A percentile compares a stretch with the other conserved stretches of the same genome.
Conservation (phyloP, 2,113 vertebrate genomes). For the Monarcha castaneiventris region DNA sequence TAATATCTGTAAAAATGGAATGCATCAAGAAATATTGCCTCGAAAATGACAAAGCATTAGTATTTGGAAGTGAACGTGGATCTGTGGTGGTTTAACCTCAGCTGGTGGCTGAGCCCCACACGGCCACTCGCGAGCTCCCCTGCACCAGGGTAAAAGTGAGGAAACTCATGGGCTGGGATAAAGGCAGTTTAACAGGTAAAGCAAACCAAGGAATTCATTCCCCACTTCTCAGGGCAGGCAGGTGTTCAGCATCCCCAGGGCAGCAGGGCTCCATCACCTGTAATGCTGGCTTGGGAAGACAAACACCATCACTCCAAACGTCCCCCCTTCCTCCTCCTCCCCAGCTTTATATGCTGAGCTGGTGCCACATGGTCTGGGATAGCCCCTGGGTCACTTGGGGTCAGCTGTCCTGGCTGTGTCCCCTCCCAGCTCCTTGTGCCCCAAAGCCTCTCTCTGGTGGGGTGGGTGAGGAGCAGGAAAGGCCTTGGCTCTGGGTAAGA, state of each 20-base stretch:
- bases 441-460: background rate
- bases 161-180: accelerated
- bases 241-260: background rate
- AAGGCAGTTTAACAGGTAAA: background rate
- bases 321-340: too few species aligned
- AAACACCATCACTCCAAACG: accelerated
- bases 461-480: background rate
- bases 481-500: accelerated
- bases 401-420: background rate
- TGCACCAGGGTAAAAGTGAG: background rate
- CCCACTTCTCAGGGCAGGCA: background rate
- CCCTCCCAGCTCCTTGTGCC: background rate
- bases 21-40: background rate
- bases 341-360: background rate
- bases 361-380: accelerated
- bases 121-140: accelerated
- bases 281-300: background rate
- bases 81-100: background rate
- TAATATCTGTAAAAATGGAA: background rate
- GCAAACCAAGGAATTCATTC: background rate
- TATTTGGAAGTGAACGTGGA: background rate
- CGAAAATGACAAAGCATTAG: background rate
- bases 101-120: too few species aligned
- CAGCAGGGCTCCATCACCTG: background rate
- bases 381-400: background rate